Evolutionary conservation across 2,797 vertebrate genomes (phyloP).

Genomic region (Lacerta bilineata): DNA sequence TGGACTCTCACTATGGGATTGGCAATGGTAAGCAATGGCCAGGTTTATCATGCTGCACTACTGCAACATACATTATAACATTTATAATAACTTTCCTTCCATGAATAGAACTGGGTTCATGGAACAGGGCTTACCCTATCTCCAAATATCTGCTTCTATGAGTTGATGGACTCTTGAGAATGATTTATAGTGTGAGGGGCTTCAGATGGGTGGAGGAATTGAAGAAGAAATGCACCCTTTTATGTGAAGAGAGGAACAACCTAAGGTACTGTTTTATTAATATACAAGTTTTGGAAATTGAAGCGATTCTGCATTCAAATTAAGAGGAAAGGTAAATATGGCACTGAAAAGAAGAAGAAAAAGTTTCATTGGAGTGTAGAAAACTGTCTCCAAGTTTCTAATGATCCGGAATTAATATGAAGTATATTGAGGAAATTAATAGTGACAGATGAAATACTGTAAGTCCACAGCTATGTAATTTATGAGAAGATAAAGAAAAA

Average conservation of each 20-base stretch:
- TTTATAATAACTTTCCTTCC: neutral
- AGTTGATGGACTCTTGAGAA: neutral
- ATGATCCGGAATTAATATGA: neutral
- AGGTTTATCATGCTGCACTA: neutral
- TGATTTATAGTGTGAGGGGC: neutral
- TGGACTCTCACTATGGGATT: neutral
- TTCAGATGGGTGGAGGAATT: no score
- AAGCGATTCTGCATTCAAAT: neutral
- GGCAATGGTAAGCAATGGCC: neutral
- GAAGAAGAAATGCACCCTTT: neutral
- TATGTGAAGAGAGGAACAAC: neutral
- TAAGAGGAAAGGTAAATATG: neutral
- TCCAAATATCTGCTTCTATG: neutral
- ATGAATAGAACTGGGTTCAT: neutral
- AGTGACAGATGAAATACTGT: neutral
- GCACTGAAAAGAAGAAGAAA: neutral
- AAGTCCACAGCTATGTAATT: neutral
- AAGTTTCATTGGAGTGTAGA: neutral
- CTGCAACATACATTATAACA: neutral
- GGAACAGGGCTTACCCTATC: neutral
- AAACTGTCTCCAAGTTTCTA: neutral
- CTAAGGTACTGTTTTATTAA: neutral
- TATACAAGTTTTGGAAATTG: neutral
- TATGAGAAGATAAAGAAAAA: slow-evolving; percentile 39
- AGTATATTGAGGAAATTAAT: neutral